Percentiles rank a stretch among this genome's conserved stretches.
Conservation (phyloP, 2,888 invertebrate species). For the Penaeus monodon region DNA sequence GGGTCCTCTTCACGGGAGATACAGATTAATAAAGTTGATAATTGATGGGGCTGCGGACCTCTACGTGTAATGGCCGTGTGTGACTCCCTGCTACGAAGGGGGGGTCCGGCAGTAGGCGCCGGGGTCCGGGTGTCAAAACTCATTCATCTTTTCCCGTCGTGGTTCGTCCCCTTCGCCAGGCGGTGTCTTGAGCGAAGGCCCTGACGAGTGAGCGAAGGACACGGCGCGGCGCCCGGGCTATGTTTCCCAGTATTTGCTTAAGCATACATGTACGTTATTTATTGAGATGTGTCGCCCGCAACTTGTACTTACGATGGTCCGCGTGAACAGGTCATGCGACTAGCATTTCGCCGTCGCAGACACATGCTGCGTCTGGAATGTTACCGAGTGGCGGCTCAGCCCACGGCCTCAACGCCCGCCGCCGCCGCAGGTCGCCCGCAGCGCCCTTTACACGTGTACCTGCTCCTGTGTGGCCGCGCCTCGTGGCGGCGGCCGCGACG, state of each 20-base stretch:
- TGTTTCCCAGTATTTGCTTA: slow-evolving; percentile 55
- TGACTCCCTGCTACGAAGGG: slow-evolving; percentile 37
- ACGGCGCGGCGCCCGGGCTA: slow-evolving; percentile 17
- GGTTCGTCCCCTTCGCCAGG: slow-evolving; percentile 20
- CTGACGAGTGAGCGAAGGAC: slow-evolving; percentile 41
- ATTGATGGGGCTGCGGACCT: slow-evolving; percentile 42
- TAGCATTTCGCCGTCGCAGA: slow-evolving; percentile 37
- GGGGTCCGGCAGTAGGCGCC: slow-evolving; percentile 45
- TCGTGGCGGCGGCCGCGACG: too few relatives aligned
- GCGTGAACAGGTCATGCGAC: slow-evolving; percentile 40
- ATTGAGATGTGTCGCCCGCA: slow-evolving; percentile 55
- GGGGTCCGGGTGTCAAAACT: slow-evolving; percentile 47
- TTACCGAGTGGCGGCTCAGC: background rate
- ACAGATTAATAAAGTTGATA: slow-evolving; percentile 24
- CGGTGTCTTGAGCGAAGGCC: slow-evolving; percentile 31
- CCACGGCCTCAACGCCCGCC: background rate
- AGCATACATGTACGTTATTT: slow-evolving; percentile 56
- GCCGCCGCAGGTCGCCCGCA: slow-evolving; percentile 1
- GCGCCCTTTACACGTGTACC: too few relatives aligned
- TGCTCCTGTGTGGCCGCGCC: too few relatives aligned
- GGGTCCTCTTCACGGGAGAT: too few relatives aligned
- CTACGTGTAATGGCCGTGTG: slow-evolving; percentile 47
- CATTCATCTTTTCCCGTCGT: slow-evolving; percentile 48
- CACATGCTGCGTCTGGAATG: slow-evolving; percentile 2
- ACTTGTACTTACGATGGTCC: slow-evolving; percentile 47